A percentile compares a stretch with the other conserved stretches of the same genome.
Evolutionary conservation across 2,797 vertebrate genomes (phyloP).

Genomic region (Huso huso): DNA sequence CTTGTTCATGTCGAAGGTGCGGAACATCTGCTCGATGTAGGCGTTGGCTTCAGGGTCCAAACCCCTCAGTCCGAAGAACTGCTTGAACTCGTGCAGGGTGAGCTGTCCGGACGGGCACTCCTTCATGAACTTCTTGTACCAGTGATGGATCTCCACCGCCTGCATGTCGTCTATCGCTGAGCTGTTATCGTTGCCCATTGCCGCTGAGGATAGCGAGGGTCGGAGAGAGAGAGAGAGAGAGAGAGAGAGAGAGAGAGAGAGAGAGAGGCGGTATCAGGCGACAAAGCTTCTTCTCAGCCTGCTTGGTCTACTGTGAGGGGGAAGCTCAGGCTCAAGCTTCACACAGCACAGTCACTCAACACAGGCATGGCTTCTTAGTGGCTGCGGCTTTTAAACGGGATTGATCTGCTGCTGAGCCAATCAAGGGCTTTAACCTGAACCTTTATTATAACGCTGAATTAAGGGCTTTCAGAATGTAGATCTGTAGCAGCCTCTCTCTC

Average conservation of each 20-base stretch:
- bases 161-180: constrained; percentile 79
- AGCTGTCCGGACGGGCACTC: constrained; percentile 88
- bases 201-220: neutral
- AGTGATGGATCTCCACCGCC: constrained; percentile 83
- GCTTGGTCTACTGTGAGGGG: neutral
- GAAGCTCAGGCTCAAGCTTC: neutral
- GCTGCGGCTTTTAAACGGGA: constrained; percentile 23
- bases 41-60: constrained; percentile 58
- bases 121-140: constrained; percentile 92
- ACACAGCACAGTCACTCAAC: constrained; percentile 52
- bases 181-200: constrained; percentile 71
- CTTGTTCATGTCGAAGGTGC: constrained; percentile 78
- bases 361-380: constrained; percentile 18
- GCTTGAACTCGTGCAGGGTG: constrained; percentile 84
- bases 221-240: neutral
- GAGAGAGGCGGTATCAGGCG: too few relatives aligned
- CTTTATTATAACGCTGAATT: too few relatives aligned
- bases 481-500: too few relatives aligned
- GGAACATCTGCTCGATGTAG: constrained; percentile 74
- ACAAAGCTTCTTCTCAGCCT: neutral
- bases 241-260: neutral
- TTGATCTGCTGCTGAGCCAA: too few relatives aligned
- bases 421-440: too few relatives aligned
- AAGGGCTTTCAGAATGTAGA: too few relatives aligned
- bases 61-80: constrained; percentile 79